Conservation (phyloP, 2,113 vertebrate genomes). For the Poeciliopsis turrubarensis region DNA sequence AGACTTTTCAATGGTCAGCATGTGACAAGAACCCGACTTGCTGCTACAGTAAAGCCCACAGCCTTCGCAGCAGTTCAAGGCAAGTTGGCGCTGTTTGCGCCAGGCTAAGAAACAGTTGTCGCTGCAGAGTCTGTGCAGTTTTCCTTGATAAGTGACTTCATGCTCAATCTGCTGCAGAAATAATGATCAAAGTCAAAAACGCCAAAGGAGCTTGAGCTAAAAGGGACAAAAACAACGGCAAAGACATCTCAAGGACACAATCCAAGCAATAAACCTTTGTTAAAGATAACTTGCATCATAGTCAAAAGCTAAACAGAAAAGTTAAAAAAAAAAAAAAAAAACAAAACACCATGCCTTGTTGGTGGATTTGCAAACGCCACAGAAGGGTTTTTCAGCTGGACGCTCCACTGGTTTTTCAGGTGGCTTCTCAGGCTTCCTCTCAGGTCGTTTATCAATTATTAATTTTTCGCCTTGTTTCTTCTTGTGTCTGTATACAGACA, state of each 20-base stretch:
- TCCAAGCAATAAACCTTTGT: not conserved
- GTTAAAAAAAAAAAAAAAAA: not conserved
- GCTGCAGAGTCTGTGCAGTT: conserved; percentile 93
- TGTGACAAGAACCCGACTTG: conserved; percentile 86
- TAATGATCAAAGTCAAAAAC: not conserved
- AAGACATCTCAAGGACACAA: not conserved
- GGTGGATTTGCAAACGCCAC: conserved; percentile 90
- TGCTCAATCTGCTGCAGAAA: conserved; percentile 85
- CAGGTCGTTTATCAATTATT: conserved; percentile 69
- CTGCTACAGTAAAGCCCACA: conserved; percentile 94
- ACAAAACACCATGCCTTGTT: conserved; percentile 82
- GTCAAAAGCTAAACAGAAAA: not conserved
- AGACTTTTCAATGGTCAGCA: conserved; percentile 88
- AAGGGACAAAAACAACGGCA: not conserved
- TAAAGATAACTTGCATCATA: not conserved
- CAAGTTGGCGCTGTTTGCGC: conserved; percentile 91
- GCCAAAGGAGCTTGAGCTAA: not conserved
- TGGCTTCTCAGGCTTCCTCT: conserved; percentile 81
- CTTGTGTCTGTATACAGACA: conserved; percentile 88
- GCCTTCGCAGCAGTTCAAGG: conserved; percentile 97
- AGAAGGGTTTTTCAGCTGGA: conserved; percentile 85
- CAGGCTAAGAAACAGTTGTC: conserved; percentile 93
- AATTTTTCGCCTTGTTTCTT: conserved; percentile 44
- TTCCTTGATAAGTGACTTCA: conserved; percentile 94
- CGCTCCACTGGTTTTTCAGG: conserved; percentile 70